These are phyloP conservation scores for Callyntrura guangdongensis DNA, from an alignment of 2,888 invertebrate species.

Conservation along the genomic window DNA sequence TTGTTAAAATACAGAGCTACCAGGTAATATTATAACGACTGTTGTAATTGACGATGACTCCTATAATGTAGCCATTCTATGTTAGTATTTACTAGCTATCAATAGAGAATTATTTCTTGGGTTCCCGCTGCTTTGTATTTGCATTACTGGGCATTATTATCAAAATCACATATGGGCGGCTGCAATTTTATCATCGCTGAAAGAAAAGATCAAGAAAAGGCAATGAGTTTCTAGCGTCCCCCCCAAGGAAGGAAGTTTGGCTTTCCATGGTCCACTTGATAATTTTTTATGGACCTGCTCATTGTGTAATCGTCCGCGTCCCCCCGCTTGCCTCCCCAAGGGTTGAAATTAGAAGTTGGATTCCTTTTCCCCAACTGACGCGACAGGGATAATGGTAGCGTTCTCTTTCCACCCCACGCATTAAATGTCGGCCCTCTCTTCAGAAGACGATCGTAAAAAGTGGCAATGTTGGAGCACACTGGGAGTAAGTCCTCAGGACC, in stretches of 20 bases:
- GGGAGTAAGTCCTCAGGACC: slow-evolving; percentile 60
- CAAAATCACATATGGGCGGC: slow-evolving; percentile 42
- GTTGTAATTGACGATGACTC: too few species aligned
- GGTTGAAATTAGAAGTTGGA: slow-evolving; percentile 71
- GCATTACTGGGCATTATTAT: background rate
- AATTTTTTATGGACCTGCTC: slow-evolving; percentile 48
- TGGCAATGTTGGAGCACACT: slow-evolving; percentile 46
- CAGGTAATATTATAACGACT: too few species aligned
- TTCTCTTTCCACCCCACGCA: slow-evolving; percentile 73
- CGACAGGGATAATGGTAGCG: background rate
- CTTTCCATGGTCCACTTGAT: background rate
- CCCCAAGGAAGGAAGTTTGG: slow-evolving; percentile 37
- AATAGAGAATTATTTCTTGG: background rate
- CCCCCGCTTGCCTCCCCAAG: slow-evolving; percentile 76
- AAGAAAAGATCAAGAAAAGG: slow-evolving; percentile 34
- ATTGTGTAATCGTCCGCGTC: slow-evolving; percentile 18
- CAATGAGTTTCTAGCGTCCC: slow-evolving; percentile 36
- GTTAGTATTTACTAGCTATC: too few species aligned
- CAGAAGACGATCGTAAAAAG: slow-evolving; percentile 41
- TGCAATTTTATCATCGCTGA: slow-evolving; percentile 48
- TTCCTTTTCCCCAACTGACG: slow-evolving; percentile 64
- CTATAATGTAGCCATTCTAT: too few species aligned
- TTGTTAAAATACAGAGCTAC: too few species aligned
- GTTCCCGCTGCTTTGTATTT: background rate
- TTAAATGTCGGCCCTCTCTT: slow-evolving; percentile 64